Evolutionary conservation across 2,113 vertebrate species (phyloP), one percentile per base, ranked within the genome.

Genomic region (Melanostigma gelatinosum): DNA sequence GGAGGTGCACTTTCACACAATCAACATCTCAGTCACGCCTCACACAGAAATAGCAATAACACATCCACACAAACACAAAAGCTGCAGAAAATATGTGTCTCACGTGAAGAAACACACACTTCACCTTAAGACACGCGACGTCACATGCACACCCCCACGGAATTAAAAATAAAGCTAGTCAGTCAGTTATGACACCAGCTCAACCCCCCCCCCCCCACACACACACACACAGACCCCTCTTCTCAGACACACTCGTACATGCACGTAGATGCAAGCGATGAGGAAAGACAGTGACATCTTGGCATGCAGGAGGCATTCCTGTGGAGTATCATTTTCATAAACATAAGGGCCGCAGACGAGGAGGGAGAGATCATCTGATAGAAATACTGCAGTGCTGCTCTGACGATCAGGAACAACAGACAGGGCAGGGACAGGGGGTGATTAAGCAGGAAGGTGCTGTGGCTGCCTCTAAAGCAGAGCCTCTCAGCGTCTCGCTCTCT

Each of bases 271-370:
- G 75, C 71, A 46, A 82, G 91, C 80, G 71, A 91, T 91, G 92
- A 93, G 85, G 90, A 91, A 92, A 92, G 91, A 92, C 92, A 93
- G 92, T 91, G 91, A 91, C 91, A 92, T 93, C 82, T 93, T 93
- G 93, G 93, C 92, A 92, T 88, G 90, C 90, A 88, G 81, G 85
- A 91, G 87, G 92, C 91, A 93, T 94, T 94, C 92, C 91, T 91
- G 91, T 75, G 82, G 92, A 93, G 89, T 91, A 93, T 94, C 91
- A 93, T 93, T 92, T 94, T 93, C 93, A 93, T 93, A 94, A 94
- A 94, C 92, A 93, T 91, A 90, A 92, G 92, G 91, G 89, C 89
- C 75, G 85, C 90, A 89, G 93, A 94, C 90, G 83, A 93, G 84
- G 75, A 88, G 84, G 90, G 90, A 89, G 87, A 92, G 91, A 91